phyloP scores from a whole-genome alignment of 2,888 invertebrate genomes.

The Xanthorhoe designata region DNA sequence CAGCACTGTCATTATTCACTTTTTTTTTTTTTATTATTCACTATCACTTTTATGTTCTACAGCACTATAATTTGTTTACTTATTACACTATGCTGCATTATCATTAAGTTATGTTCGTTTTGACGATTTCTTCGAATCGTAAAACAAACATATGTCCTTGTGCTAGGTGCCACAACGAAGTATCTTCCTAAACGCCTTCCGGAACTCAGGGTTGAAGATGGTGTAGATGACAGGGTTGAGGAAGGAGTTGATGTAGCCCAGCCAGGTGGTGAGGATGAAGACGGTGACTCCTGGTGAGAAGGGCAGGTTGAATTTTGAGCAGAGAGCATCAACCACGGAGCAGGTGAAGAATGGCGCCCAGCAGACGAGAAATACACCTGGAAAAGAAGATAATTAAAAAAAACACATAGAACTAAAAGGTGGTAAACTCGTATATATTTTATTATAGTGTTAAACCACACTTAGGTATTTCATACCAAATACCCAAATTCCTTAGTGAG shows the following conservation, averaged over 20 bases:
- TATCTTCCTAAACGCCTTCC: conserved; percentile 98
- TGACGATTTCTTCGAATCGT: conserved; percentile 24
- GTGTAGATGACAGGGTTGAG: conserved; percentile 97
- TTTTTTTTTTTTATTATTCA: no score
- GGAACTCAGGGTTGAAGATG: conserved; percentile 98
- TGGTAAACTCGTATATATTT: no score
- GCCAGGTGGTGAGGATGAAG: conserved; percentile 98
- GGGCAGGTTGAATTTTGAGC: conserved; percentile 92
- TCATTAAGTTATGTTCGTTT: conserved; percentile 8
- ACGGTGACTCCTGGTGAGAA: conserved; percentile 94
- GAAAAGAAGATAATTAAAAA: conserved; percentile 50
- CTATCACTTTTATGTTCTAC: not conserved
- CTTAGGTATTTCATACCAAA: no score
- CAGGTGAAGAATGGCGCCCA: conserved; percentile 99
- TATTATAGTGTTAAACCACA: no score
- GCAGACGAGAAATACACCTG: conserved; percentile 98
- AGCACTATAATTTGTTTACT: not conserved
- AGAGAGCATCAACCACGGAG: conserved; percentile 98
- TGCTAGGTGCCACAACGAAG: conserved; percentile 88
- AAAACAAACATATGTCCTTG: conserved; percentile 60
- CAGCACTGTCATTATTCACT: not conserved
- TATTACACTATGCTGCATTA: no score
- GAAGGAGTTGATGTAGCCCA: conserved; percentile 98
- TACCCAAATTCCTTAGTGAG: no score
- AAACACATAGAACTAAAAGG: no score